Base-by-base conservation (phyloP, 1,140 invertebrate genomes). In the Cydia strobilella region DNA sequence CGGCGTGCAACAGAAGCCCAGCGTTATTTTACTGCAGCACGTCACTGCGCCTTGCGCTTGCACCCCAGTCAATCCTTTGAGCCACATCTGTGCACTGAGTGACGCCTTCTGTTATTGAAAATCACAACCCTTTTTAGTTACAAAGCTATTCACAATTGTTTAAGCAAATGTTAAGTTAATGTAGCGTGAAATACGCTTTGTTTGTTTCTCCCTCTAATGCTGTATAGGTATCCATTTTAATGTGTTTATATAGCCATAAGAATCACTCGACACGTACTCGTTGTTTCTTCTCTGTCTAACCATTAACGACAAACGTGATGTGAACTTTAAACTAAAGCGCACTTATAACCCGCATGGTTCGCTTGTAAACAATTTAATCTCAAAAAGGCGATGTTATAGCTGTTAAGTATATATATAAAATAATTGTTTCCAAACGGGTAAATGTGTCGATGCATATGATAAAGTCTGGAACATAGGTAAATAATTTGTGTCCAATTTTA, bases 41-140 rank as follows among this genome's bases (percentile, higher is more conserved):
- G 31, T 39, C 63, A 15, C 25, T 27, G 6, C 54, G 54, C 54
- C 54, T 23, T 59, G 20, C 54, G 54, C 20, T 9, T 5, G 25
- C 63, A 27, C 71, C 69, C 35, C 69, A 39, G 77, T 79, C 74
- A 62, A 15, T 39, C 80, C 81, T 84, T 83, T 80, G 76, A 79
- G 72, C 62, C 74, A 79, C 84, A 88, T 86, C 86, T 88, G 88
- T 82, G 79, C 80, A 75, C 48, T 78, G 79, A 74, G 65, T 62
- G 74, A 76, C 75, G 82, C 84, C 84, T 82, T 79, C 83, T 83
- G 80, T 87, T 85, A 82, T 80, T 81, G 78, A 79, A 78, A 82
- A 76, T 82, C 76, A 62, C 81, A 83, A 86, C 86, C 86, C 86
- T 85, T 86, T 83, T 80, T 76, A 45, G 71, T 69, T 69, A 69